Evolutionary conservation across 2,797 vertebrate species (phyloP), one percentile per base, ranked within the genome.

Genomic region (Hybognathus amarus): DNA sequence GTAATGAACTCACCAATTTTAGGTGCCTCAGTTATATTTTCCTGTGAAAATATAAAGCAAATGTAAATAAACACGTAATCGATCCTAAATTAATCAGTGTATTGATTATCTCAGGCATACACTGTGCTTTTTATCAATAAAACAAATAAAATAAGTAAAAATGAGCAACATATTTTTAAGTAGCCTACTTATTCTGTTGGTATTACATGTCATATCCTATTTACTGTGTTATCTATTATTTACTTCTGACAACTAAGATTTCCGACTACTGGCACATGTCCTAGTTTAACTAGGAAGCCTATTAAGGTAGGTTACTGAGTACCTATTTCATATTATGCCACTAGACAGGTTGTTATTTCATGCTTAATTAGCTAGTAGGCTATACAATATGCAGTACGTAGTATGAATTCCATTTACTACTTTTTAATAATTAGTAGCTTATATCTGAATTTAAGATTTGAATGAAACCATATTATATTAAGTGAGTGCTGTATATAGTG

Each of bases 21-120:
- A 50, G 27, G 22, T 38, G 56, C 1, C 30, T 38, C 9, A 4
- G 0, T 27, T 12, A 4, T 10, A 24, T 64, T 74, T 11, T 36
- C 54, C 79, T 81, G 12, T 20, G 9, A 64, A 81, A 74, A 27
- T 5, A 24, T 10, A 38, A 6, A 64, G 30, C 54, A 81, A 45
- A 15, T 70, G 11, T 15, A 17, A 71, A 61, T 15, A n/a, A 22
- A 47, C 40, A 61, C 0, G 3, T 1, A 78, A 47, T 30, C 5
- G 22, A 54, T 54, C 1, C 11, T 38, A 54, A n/a, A 36, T 54
- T 8, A 52, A 54, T 22, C 20, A 9, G 22, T 36, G 2, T 75
- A 75, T n/a, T 56, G 20, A n/a, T 56, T 38, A 2, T 24, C 5
- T n/a, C 1, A 13, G 22, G 10, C 22, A 74, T 75, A 56, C n/a